Evolutionary conservation across 2,113 vertebrate species (phyloP).

Genomic region (Campylomormyrus tamandua): DNA sequence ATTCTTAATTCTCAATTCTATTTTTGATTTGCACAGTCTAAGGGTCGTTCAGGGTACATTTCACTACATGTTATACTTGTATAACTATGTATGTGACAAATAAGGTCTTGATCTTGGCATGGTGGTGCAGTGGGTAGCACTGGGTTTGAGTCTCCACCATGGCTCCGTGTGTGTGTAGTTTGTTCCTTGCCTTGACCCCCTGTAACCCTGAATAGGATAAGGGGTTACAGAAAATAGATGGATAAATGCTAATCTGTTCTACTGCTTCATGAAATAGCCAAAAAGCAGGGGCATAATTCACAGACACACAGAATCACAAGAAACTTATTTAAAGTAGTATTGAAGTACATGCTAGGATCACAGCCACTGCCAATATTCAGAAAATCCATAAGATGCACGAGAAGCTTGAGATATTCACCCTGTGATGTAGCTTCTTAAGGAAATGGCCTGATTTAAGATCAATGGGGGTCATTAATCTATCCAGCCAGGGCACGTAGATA

Average conservation of each 20-base stretch:
- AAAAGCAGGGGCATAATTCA: not conserved
- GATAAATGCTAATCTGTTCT: not conserved
- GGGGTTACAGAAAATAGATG: not conserved
- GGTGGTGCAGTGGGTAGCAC: too few relatives aligned
- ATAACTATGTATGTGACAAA: too few relatives aligned
- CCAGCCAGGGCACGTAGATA: not conserved
- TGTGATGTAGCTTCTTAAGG: not conserved
- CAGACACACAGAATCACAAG: not conserved
- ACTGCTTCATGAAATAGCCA: not conserved
- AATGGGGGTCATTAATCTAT: not conserved
- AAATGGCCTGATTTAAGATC: not conserved
- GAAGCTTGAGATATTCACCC: not conserved
- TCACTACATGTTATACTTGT: too few relatives aligned
- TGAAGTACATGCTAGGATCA: not conserved
- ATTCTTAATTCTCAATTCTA: too few relatives aligned
- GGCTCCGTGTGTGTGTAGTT: too few relatives aligned
- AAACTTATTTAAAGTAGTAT: not conserved
- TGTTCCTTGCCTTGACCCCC: not conserved
- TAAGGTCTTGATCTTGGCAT: too few relatives aligned
- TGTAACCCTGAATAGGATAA: not conserved
- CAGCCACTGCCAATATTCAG: not conserved
- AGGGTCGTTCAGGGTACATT: too few relatives aligned
- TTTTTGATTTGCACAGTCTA: too few relatives aligned
- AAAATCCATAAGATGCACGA: not conserved
- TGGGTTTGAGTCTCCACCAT: too few relatives aligned